Evolutionary conservation across 2,888 invertebrate genomes (phyloP), one percentile per base, ranked within the genome.

Genomic region (Macropis europaea): DNA sequence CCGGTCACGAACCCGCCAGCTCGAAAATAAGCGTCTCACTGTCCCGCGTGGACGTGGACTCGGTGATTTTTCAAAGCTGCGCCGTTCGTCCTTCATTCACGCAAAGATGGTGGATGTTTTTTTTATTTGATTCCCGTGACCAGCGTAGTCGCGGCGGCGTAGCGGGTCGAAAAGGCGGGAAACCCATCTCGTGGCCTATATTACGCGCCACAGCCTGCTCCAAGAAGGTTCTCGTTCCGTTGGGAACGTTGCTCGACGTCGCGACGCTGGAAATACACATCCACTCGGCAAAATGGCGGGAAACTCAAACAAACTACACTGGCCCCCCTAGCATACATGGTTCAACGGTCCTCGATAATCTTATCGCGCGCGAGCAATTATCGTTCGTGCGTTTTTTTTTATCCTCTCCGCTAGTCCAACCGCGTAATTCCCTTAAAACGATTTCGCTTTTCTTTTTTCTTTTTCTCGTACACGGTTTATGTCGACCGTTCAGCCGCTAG

Each of bases 41-140:
- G 67, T n/a, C n/a, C n/a, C 67, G 73, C 77, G 74, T 66, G 67
- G 57, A 47, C 63, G 68, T 40, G 15, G 53, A 54, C 77, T 79
- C 81, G 61, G 62, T 57, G 76, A 82, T 84, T 81, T 83, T 84
- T 81, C 83, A 77, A 84, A 86, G 84, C 84, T 85, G 81, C 82
- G 85, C 79, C 83, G 84, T 86, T 85, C 79, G 86, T 88, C 87
- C 87, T 89, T 88, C 87, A 81, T 81, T 82, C 84, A n/a, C n/a
- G 82, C 86, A 88, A 88, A 88, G 84, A 88, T 88, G 88, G 87
- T 84, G 85, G 87, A 83, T 86, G 83, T 86, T 85, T 77, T 82
- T 80, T 83, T 81, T 82, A 79, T 78, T 69, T 63, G 72, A 70
- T 62, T 76, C 74, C 60, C 60, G 80, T 66, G 77, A 82, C 72